Base-by-base conservation (phyloP, 2,888 invertebrate genomes). In the Marronus borbonicus region DNA sequence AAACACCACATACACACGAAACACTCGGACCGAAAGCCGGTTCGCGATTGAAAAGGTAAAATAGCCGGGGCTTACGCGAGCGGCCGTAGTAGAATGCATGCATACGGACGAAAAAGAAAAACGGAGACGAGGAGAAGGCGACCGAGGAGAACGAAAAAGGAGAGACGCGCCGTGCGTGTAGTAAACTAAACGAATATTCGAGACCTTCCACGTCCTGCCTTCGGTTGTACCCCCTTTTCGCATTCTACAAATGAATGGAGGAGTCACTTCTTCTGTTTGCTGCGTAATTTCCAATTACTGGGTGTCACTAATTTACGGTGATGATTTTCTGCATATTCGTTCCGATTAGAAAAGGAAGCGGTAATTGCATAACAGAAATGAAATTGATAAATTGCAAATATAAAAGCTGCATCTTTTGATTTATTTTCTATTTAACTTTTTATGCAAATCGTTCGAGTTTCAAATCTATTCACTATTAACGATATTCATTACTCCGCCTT, bases 11-110 rank as follows among this genome's bases (percentile, higher is more conserved):
- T 44, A 44, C 44, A 44, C 55, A 64, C 75, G 68, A 72, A 78
- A 65, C 78, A 66, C 31, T 62, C 74, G 24, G 14, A 62, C 17
- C 49, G 49, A 60, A 52, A 77, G 69, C 58, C 60, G 58, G 66
- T 72, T 72, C 72, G 72, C 77, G 77, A 66, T 60, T 69, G 77
- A 68, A 69, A 69, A 70, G 64, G 75, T 76, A 76, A 65, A 65
- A 76, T 65, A 76, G 64, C 64, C 65, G 50, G 44, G 44, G 75
- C 75, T 76, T 66, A 69, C 69, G 44, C 44, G 69, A 52, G 69
- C 77, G 69, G 60, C 69, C 55, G 55, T 58, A 58, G 55, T 58
- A 20, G 55, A 58, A 20, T 58, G 20, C 55, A 52, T 52, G n/a
- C 14, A 52, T 68, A 62, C n/a, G 44, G 44, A 72, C 72, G 72